Percentiles rank a stretch among this genome's conserved stretches.
Evolutionary conservation across 2,888 invertebrate species (phyloP).

Genomic region (Drosophila neutralis): DNA sequence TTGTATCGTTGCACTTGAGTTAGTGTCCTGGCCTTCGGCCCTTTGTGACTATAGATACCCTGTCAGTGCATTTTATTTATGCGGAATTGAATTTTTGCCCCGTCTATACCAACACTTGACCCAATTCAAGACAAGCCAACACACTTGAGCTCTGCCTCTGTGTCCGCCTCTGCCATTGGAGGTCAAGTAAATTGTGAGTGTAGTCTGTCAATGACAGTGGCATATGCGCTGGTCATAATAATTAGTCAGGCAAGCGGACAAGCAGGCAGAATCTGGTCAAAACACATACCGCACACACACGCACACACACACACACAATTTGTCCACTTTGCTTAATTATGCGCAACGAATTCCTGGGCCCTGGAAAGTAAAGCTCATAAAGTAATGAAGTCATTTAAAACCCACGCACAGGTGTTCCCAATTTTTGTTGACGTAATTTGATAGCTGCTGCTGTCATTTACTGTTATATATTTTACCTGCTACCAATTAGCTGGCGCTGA

Average conservation of each 20-base stretch:
- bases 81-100: slow-evolving; percentile 56
- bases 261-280: slow-evolving; percentile 8
- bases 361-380: slow-evolving; percentile 28
- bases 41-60: slow-evolving; percentile 15
- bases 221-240: slow-evolving; percentile 50
- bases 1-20: slow-evolving; percentile 50
- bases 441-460: slow-evolving; percentile 48
- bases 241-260: slow-evolving; percentile 20
- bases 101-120: slow-evolving; percentile 63
- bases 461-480: slow-evolving; percentile 28
- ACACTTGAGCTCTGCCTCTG: slow-evolving; percentile 20
- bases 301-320: slow-evolving; percentile 3
- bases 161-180: slow-evolving; percentile 14
- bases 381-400: slow-evolving; percentile 68
- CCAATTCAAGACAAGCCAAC: slow-evolving; percentile 60
- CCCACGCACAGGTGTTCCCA: slow-evolving; percentile 63
- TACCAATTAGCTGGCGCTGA: slow-evolving; percentile 34
- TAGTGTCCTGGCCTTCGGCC: slow-evolving; percentile 31
- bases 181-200: slow-evolving; percentile 47
- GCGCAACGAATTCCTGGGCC: slow-evolving; percentile 3
- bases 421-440: slow-evolving; percentile 69
- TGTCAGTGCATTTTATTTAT: slow-evolving; percentile 49
- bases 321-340: slow-evolving; percentile 52
- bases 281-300: neutral
- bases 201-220: slow-evolving; percentile 41